Conservation (phyloP, 2,113 vertebrate genomes). For the Anas platyrhynchos region DNA sequence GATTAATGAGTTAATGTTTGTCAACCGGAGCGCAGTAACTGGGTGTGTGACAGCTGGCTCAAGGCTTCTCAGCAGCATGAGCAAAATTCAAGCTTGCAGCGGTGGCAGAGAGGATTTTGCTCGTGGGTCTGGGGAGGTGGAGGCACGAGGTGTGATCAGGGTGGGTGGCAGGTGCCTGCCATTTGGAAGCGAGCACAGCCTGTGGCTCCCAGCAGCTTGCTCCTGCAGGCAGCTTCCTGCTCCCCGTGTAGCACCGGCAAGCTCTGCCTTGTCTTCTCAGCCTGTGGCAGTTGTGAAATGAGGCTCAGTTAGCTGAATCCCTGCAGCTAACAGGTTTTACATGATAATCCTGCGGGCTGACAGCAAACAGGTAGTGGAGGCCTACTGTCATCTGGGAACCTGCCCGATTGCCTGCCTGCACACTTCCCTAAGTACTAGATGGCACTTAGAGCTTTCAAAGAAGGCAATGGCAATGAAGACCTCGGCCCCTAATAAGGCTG, state of each 20-base stretch:
- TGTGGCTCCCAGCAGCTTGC: accelerated
- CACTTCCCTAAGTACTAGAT: neutral
- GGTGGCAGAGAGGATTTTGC: neutral
- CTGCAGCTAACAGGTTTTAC: neutral
- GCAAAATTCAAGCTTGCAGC: neutral
- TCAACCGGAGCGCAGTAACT: neutral
- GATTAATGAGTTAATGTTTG: neutral
- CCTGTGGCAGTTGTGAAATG: neutral
- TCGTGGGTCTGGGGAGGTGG: neutral
- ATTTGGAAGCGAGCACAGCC: neutral
- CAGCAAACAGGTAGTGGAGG: neutral
- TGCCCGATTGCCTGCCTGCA: neutral
- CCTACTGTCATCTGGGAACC: neutral
- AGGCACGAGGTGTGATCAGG: neutral
- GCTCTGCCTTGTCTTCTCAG: neutral
- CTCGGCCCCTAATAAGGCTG: neutral
- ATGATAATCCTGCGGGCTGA: accelerated
- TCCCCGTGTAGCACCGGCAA: accelerated
- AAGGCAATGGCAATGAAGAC: neutral
- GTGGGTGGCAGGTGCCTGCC: neutral
- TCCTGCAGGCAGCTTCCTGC: accelerated
- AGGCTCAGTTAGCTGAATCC: neutral
- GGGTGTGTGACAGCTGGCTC: accelerated
- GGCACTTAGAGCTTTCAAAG: neutral
- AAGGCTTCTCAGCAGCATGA: neutral